Base-by-base conservation (phyloP, 2,797 vertebrate species). In the Propithecus perrieri region DNA sequence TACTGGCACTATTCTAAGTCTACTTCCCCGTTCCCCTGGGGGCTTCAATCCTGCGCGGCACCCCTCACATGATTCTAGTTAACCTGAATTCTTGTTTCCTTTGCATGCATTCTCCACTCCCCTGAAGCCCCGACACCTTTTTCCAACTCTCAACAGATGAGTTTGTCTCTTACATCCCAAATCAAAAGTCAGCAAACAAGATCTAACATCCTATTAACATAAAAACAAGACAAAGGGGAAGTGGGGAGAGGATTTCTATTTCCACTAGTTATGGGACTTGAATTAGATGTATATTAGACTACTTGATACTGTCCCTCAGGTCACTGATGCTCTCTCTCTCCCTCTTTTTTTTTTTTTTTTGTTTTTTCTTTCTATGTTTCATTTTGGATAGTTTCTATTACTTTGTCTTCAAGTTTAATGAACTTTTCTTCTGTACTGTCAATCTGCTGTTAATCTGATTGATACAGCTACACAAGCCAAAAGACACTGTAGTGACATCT, bases 121-220 rank as follows among this genome's bases (percentile, higher is more conserved):
- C 33, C 38, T 90, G 41, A 90, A 69, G n/a, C 61, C 61, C 61
- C 38, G 72, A 69, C 30, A 88, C 10, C n/a, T 89, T 83, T 48
- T 89, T 86, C 81, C 28, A 88, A 55, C 2, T 85, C 85, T 71
- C 11, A 61, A 38, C 15, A 81, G 41, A 50, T 38, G 22, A 91
- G 22, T 94, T n/a, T 65, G 35, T 75, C 71, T 94, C 72, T 26
- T 41, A 71, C 8, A 18, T 92, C 71, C 71, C 48, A 17, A 76
- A 35, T 96, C 28, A 72, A 75, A 92, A 94, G 24, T 59, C 41
- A 43, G 65, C n/a, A 86, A 83, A 83, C 10, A 86, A 90, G 38
- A 95, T 78, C 41, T 59, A 91, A 57, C 59, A 78, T 26, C 57
- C 17, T 83, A 74, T 57, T 35, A 65, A 87, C 20, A 86, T 2